Conservation (phyloP, 2,888 invertebrate genomes). For the Apoda limacodes region DNA sequence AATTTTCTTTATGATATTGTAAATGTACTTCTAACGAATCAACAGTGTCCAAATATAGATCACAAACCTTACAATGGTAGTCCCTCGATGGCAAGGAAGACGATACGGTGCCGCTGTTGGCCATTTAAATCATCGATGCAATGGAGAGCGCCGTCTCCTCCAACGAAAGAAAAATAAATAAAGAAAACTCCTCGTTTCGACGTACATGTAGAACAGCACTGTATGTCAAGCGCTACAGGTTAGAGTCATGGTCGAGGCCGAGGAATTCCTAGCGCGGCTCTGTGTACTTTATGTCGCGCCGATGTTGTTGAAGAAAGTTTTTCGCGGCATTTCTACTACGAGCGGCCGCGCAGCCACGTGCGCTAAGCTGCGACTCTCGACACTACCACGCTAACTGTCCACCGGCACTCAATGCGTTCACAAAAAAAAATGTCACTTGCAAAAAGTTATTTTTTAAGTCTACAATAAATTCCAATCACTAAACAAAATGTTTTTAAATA, state of each 20-base stretch:
- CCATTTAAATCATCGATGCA: constrained; percentile 66
- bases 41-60: constrained; percentile 78
- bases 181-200: constrained; percentile 47
- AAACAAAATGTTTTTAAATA: too few relatives aligned
- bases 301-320: constrained; percentile 60
- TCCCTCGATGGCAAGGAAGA: constrained; percentile 69
- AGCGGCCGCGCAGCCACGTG: constrained; percentile 53
- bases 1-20: constrained; percentile 83
- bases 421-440: too few relatives aligned
- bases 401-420: constrained; percentile 13
- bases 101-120: constrained; percentile 64
- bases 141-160: constrained; percentile 60
- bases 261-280: constrained; percentile 34
- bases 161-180: constrained; percentile 66
- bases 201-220: constrained; percentile 54
- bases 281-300: constrained; percentile 38
- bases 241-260: constrained; percentile 45
- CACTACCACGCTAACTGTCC: constrained; percentile 6
- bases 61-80: constrained; percentile 82
- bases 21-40: constrained; percentile 84
- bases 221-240: constrained; percentile 51
- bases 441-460: too few relatives aligned
- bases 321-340: constrained; percentile 62
- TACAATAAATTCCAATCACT: too few relatives aligned
- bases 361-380: constrained; percentile 28